A percentile compares a stretch with the other conserved stretches of the same genome.
Evolutionary conservation across 2,888 invertebrate species (phyloP).

Genomic region (Disparrhopalites patrizii): DNA sequence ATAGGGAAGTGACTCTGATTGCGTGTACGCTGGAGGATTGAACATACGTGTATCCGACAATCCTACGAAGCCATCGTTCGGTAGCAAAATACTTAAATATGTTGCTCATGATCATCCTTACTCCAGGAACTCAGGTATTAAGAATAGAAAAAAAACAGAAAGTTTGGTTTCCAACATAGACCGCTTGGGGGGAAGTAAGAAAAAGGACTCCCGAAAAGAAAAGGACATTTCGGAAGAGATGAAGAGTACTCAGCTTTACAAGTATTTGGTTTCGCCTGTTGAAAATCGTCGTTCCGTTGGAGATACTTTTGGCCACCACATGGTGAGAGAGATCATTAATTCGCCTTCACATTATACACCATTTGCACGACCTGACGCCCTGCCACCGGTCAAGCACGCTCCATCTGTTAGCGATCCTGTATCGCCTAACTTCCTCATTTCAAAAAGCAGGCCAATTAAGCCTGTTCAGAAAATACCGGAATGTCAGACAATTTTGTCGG

Average conservation of each 20-base stretch:
- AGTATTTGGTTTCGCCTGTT: constrained; percentile 12
- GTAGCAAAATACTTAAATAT: not conserved
- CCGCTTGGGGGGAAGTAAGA: too few species aligned
- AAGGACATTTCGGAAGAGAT: not conserved
- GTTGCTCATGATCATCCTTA: not conserved
- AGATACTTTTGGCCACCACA: constrained; percentile 13
- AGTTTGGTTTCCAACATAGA: too few species aligned
- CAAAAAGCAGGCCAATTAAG: too few species aligned
- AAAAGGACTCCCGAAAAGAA: not conserved
- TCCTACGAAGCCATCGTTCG: not conserved
- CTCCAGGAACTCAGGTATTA: not conserved
- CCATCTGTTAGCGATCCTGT: too few species aligned
- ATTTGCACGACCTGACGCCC: too few species aligned
- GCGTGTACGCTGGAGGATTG: not conserved
- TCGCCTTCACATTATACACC: too few species aligned
- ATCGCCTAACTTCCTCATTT: too few species aligned
- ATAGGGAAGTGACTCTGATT: too few species aligned
- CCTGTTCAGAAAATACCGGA: too few species aligned
- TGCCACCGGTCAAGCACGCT: too few species aligned
- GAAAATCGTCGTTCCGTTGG: not conserved
- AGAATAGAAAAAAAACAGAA: not conserved
- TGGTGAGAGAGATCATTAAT: not conserved
- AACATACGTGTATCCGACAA: not conserved
- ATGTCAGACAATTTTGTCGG: too few species aligned
- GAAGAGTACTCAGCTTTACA: constrained; percentile 15